These are phyloP conservation scores for Galerucella nymphaeae DNA, from an alignment of 2,888 invertebrate species.

Conservation along the genomic window DNA sequence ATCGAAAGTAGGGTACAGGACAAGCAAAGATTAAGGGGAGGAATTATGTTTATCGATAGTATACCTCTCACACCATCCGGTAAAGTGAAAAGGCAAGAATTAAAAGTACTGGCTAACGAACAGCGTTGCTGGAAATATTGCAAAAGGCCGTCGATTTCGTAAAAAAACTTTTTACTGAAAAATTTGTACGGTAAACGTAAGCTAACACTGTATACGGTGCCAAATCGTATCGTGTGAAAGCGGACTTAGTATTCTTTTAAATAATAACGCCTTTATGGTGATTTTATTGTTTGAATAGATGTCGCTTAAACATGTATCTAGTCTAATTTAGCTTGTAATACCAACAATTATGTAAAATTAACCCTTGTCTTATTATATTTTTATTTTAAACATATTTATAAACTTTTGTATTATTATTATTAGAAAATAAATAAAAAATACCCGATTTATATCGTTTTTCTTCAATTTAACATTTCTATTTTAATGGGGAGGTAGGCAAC, in stretches of 20 bases:
- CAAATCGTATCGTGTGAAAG: too few species aligned
- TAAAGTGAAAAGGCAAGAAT: constrained; percentile 53
- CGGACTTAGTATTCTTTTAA: too few species aligned
- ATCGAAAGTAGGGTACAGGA: constrained; percentile 55
- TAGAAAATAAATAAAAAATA: neutral
- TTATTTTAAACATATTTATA: neutral
- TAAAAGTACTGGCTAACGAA: constrained; percentile 38
- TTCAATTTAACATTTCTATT: too few species aligned
- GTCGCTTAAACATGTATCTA: neutral
- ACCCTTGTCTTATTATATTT: neutral
- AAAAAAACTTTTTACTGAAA: neutral
- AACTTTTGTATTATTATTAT: neutral
- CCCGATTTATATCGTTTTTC: too few species aligned
- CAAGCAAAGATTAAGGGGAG: constrained; percentile 56
- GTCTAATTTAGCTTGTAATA: too few species aligned
- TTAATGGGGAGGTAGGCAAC: too few species aligned
- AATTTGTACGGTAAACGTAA: too few species aligned
- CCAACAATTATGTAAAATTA: neutral
- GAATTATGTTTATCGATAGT: constrained; percentile 55
- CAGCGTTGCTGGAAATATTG: constrained; percentile 17
- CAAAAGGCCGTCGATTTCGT: constrained; percentile 21
- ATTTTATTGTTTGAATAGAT: neutral
- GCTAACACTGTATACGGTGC: too few species aligned
- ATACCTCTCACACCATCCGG: constrained; percentile 58
- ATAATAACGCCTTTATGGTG: too few species aligned